phyloP scores from a whole-genome alignment of 2,888 invertebrate species.

The Acanthoscelides obtectus region DNA sequence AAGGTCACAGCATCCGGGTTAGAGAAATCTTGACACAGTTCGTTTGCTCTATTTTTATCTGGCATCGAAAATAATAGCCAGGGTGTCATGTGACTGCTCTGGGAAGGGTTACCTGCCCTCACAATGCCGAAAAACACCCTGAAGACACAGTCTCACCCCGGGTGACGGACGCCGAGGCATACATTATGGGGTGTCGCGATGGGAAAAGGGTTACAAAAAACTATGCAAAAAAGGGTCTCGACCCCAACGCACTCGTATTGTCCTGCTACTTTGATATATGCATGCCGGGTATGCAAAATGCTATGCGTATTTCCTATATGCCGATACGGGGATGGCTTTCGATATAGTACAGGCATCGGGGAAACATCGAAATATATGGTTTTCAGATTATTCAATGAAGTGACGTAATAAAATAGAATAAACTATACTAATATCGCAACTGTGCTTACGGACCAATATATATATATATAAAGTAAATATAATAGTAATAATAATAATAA shows the following conservation, averaged over 20 bases:
- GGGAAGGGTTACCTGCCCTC: conserved; percentile 35
- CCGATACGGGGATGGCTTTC: neutral
- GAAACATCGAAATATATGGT: too few relatives aligned
- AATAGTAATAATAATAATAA: too few relatives aligned
- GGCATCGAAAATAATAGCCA: conserved; percentile 34
- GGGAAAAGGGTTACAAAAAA: conserved; percentile 44
- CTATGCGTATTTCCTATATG: neutral
- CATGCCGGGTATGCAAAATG: conserved; percentile 23
- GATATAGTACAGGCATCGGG: neutral
- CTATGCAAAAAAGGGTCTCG: conserved; percentile 48
- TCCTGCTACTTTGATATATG: conserved; percentile 40
- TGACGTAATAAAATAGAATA: too few relatives aligned
- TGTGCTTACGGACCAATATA: too few relatives aligned
- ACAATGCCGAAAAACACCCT: conserved; percentile 47
- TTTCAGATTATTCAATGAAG: too few relatives aligned
- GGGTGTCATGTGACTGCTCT: conserved; percentile 42
- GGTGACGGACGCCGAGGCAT: conserved; percentile 39
- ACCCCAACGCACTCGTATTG: conserved; percentile 14
- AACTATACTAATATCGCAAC: too few relatives aligned
- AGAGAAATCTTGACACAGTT: conserved; percentile 48
- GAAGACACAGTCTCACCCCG: conserved; percentile 42
- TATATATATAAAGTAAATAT: too few relatives aligned
- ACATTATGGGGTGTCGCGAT: conserved; percentile 41
- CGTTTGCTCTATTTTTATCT: conserved; percentile 42
- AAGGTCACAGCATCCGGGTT: conserved; percentile 31